These are phyloP conservation scores for Chiridota heheva DNA, from an alignment of 35 echinoderm and acorn worm genomes.

Conservation along the genomic window DNA sequence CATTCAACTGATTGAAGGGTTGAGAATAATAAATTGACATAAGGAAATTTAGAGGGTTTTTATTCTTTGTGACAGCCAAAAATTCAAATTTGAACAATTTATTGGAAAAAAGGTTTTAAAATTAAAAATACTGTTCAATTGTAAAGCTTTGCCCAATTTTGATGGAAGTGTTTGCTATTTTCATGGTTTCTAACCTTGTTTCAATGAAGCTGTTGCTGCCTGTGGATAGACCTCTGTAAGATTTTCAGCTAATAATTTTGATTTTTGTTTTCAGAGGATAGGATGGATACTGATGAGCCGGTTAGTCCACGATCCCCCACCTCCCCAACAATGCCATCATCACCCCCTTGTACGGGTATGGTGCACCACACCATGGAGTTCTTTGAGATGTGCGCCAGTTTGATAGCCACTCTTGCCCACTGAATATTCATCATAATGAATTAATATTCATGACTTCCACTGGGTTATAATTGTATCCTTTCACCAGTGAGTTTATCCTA, in stretches of 20 bases:
- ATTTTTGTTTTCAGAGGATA: slow-evolving; percentile 58
- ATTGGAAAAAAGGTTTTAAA: too few relatives aligned
- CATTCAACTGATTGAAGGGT: too few relatives aligned
- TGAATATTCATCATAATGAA: too few relatives aligned
- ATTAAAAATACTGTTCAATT: too few relatives aligned
- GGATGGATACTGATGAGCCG: slow-evolving; percentile 47
- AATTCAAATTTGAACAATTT: too few relatives aligned
- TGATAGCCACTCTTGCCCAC: slow-evolving; percentile 86
- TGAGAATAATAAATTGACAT: too few relatives aligned
- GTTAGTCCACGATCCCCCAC: slow-evolving; percentile 59
- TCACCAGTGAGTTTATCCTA: too few relatives aligned
- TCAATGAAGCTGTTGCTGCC: background rate
- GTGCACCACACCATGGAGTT: slow-evolving; percentile 94
- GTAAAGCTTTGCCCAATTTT: background rate
- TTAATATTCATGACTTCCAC: too few relatives aligned
- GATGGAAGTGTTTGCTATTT: background rate
- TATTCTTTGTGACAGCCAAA: too few relatives aligned
- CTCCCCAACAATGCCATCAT: slow-evolving; percentile 29
- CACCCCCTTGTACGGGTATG: slow-evolving; percentile 46
- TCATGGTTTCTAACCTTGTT: background rate
- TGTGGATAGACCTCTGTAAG: background rate
- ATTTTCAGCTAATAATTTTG: background rate
- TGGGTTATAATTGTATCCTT: too few relatives aligned
- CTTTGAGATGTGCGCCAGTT: slow-evolving; percentile 98
- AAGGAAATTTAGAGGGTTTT: too few relatives aligned